These are phyloP conservation scores for Pocillopora damicornis DNA, from an alignment of 64 coral and sea anemone species.

Conservation along the genomic window DNA sequence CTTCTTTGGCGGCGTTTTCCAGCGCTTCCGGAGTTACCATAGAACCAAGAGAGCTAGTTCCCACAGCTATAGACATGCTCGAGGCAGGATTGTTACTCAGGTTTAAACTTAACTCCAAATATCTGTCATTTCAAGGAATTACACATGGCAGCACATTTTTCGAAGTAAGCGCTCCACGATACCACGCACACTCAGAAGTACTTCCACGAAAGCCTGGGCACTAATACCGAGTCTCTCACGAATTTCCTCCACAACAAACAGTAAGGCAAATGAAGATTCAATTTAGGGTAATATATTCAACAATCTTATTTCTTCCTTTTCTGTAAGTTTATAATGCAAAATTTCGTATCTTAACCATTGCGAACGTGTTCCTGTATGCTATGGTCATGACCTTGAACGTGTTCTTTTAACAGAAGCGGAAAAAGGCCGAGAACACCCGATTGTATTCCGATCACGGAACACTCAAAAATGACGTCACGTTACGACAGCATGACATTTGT, in stretches of 20 bases:
- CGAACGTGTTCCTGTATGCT: no score
- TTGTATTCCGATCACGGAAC: background rate
- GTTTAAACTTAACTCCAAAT: background rate
- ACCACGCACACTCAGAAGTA: conserved; percentile 70
- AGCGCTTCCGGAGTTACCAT: conserved; percentile 66
- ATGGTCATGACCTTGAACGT: no score
- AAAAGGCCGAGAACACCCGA: background rate
- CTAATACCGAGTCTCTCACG: background rate
- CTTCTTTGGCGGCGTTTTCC: conserved; percentile 90
- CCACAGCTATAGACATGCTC: conserved; percentile 71
- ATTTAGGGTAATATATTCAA: no score
- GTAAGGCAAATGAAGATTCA: no score
- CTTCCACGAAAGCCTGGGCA: background rate
- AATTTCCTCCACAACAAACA: background rate
- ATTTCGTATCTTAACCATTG: no score
- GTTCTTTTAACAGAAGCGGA: background rate
- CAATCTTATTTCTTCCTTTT: no score
- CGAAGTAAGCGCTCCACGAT: conserved; percentile 81
- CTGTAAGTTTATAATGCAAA: no score
- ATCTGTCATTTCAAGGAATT: background rate
- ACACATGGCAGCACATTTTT: conserved; percentile 60
- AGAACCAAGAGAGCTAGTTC: conserved; percentile 39
- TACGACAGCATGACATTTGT: conserved; percentile 70
- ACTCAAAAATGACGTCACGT: conserved; percentile 62
- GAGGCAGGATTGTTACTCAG: conserved; percentile 20